phyloP scores from a whole-genome alignment of 35 echinoderm and acorn worm genomes.

The Heliocidaris tuberculata region DNA sequence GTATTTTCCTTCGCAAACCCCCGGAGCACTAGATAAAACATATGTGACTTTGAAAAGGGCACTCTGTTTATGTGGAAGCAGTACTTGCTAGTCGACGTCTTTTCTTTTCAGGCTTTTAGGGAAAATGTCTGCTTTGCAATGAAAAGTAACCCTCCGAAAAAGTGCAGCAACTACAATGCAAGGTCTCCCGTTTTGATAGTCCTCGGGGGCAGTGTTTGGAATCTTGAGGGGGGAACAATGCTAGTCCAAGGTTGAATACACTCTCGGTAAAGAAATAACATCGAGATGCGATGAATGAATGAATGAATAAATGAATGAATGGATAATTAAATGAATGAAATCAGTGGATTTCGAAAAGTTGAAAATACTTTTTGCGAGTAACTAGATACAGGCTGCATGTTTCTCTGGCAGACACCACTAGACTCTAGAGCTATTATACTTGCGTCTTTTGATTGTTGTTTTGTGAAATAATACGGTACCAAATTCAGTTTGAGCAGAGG shows the following conservation, averaged over 20 bases:
- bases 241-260: neutral
- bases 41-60: neutral
- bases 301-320: constrained; percentile 13
- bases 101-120: neutral
- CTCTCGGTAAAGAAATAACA: neutral
- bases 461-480: neutral
- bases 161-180: neutral
- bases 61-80: neutral
- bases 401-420: neutral
- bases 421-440: too few relatives aligned
- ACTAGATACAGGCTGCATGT: neutral
- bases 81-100: neutral
- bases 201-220: neutral
- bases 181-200: neutral
- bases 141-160: neutral
- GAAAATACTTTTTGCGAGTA: neutral
- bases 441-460: neutral
- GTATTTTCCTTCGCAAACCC: neutral
- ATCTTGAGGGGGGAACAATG: neutral
- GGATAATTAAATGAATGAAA: constrained; percentile 32
- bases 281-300: constrained; percentile 6
- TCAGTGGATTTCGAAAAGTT: neutral
- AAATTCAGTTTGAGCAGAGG: neutral
- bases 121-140: neutral
- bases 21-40: constrained; percentile 1